Evolutionary conservation across 2,888 invertebrate species (phyloP).

Genomic region (Amphipoea oculea): DNA sequence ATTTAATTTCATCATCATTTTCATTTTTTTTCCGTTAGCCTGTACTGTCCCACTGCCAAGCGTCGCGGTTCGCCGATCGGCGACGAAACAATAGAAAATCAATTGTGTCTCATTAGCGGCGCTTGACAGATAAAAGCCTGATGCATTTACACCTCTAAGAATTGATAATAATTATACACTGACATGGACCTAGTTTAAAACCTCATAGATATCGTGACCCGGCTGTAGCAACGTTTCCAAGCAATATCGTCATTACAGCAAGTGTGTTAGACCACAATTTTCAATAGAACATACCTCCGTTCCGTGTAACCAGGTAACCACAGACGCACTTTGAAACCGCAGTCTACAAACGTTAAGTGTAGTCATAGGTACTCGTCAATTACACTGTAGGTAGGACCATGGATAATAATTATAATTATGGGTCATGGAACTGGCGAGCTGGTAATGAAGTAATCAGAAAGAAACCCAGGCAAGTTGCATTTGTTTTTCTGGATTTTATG

Average conservation of each 20-base stretch:
- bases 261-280: slow-evolving; percentile 24
- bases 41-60: no score
- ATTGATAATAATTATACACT: not conserved
- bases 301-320: slow-evolving; percentile 15
- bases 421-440: slow-evolving; percentile 17
- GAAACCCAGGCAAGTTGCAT: not conserved
- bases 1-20: not conserved
- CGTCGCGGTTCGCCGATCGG: no score
- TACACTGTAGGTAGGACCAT: not conserved
- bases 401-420: slow-evolving; percentile 8
- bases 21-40: no score
- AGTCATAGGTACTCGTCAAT: slow-evolving; percentile 1
- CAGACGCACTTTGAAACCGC: slow-evolving; percentile 16
- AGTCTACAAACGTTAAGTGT: not conserved
- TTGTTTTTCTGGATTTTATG: not conserved
- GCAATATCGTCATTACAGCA: not conserved
- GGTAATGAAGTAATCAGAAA: slow-evolving; percentile 17
- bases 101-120: no score
- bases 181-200: not conserved
- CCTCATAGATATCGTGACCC: slow-evolving; percentile 9
- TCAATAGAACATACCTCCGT: slow-evolving; percentile 25
- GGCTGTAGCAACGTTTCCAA: not conserved
- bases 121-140: not conserved
- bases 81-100: no score
- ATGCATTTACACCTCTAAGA: not conserved